Conservation (phyloP, 1,140 invertebrate genomes). For the Ectropis grisescens region DNA sequence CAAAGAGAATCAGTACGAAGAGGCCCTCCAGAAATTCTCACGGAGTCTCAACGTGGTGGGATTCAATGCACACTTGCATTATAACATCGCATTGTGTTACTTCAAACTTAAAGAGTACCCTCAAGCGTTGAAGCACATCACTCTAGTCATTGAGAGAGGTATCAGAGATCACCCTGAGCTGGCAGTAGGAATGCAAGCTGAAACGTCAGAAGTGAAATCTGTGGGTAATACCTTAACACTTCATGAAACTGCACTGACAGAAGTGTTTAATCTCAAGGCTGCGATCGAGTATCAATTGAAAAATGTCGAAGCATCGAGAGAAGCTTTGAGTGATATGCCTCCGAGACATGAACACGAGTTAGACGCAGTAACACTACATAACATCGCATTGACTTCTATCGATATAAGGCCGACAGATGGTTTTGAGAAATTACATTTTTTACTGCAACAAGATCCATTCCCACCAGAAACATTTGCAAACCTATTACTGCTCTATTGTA, state of each 20-base stretch:
- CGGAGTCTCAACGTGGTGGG: constrained; percentile 89
- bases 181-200: constrained; percentile 97
- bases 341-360: constrained; percentile 96
- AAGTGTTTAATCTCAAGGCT: constrained; percentile 98
- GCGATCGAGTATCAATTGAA: constrained; percentile 98
- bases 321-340: constrained; percentile 98
- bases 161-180: constrained; percentile 98
- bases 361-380: constrained; percentile 98
- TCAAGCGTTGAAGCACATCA: constrained; percentile 90
- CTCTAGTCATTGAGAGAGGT: constrained; percentile 96
- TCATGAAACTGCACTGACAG: constrained; percentile 96
- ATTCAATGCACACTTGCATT: constrained; percentile 92
- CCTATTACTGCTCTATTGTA: constrained; percentile 94
- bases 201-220: constrained; percentile 95
- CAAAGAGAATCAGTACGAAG: constrained; percentile 89
- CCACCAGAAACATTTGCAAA: constrained; percentile 99
- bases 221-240: constrained; percentile 97
- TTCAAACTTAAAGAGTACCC: constrained; percentile 95
- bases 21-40: constrained; percentile 94
- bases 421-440: constrained; percentile 97
- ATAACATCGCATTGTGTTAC: constrained; percentile 96
- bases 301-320: constrained; percentile 91
- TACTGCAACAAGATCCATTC: constrained; percentile 96
- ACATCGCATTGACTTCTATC: constrained; percentile 97
- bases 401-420: constrained; percentile 89